Evolutionary conservation across 2,888 invertebrate species (phyloP).

Genomic region (Tribolium freemani): DNA sequence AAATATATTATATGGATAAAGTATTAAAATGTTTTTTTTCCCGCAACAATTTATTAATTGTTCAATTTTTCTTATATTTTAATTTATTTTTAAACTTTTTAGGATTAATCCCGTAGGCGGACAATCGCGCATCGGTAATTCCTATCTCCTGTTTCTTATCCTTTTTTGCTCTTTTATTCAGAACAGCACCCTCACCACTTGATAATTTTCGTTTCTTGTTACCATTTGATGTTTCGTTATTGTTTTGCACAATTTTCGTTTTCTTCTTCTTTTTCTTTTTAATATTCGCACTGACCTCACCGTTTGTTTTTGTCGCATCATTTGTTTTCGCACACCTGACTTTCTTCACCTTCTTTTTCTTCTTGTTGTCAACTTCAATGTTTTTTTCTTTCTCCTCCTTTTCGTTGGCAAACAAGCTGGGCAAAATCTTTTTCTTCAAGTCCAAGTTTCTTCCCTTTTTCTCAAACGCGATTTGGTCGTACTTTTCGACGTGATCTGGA

Average conservation of each 20-base stretch:
- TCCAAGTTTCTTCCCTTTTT: constrained; percentile 80
- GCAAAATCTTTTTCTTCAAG: constrained; percentile 84
- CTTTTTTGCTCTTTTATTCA: constrained; percentile 61
- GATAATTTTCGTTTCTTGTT: constrained; percentile 32
- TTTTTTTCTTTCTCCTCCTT: constrained; percentile 62
- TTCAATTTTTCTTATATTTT: constrained; percentile 70
- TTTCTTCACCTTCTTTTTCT: constrained; percentile 43
- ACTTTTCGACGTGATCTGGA: constrained; percentile 82
- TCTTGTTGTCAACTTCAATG: constrained; percentile 27
- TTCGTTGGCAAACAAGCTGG: constrained; percentile 78
- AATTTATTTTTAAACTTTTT: constrained; percentile 87
- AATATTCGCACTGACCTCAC: constrained; percentile 4
- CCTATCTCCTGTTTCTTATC: constrained; percentile 50
- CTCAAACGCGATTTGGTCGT: constrained; percentile 82
- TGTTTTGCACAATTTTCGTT: background rate
- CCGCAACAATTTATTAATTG: background rate
- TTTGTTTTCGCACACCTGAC: constrained; percentile 29
- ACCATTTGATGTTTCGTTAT: constrained; percentile 13
- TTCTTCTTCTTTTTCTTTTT: constrained; percentile 22
- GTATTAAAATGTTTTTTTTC: background rate
- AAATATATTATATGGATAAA: background rate
- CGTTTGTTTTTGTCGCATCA: constrained; percentile 26
- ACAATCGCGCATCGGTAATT: constrained; percentile 84
- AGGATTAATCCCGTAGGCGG: constrained; percentile 93
- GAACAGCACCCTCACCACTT: constrained; percentile 11